phyloP scores from a whole-genome alignment of 2,888 invertebrate genomes.

The Trichopria drosophilae region DNA sequence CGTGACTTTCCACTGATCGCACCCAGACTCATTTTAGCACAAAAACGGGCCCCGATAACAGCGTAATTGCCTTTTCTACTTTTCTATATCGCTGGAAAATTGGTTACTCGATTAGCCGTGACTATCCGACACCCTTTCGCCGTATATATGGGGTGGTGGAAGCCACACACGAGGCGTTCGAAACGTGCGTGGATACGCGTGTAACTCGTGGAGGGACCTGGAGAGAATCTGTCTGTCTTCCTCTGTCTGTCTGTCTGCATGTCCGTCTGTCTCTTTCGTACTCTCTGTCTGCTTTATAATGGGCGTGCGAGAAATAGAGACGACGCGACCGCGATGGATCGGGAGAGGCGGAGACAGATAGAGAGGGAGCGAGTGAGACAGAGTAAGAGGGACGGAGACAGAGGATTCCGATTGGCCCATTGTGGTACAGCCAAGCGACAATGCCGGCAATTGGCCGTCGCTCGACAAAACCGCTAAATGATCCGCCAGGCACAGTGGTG shows the following conservation, averaged over 20 bases:
- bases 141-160: neutral
- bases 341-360: slow-evolving; percentile 19
- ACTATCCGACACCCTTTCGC: slow-evolving; percentile 46
- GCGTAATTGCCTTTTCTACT: slow-evolving; percentile 36
- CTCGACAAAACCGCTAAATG: slow-evolving; percentile 61
- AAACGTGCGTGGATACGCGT: too few species aligned
- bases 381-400: slow-evolving; percentile 48
- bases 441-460: slow-evolving; percentile 60
- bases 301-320: slow-evolving; percentile 14
- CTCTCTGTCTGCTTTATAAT: too few species aligned
- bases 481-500: slow-evolving; percentile 56
- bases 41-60: slow-evolving; percentile 24
- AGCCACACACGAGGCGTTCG: neutral
- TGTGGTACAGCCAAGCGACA: slow-evolving; percentile 59
- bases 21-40: slow-evolving; percentile 11
- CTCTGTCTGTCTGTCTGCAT: too few species aligned
- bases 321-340: slow-evolving; percentile 15
- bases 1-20: too few species aligned
- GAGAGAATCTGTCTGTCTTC: too few species aligned
- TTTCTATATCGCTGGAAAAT: slow-evolving; percentile 51
- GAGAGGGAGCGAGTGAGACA: slow-evolving; percentile 31
- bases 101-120: slow-evolving; percentile 55
- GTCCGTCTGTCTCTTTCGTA: too few species aligned
- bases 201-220: too few species aligned
- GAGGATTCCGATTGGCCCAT: slow-evolving; percentile 60